phyloP scores from a whole-genome alignment of 2,888 invertebrate species.

The Drosophila atripex region DNA sequence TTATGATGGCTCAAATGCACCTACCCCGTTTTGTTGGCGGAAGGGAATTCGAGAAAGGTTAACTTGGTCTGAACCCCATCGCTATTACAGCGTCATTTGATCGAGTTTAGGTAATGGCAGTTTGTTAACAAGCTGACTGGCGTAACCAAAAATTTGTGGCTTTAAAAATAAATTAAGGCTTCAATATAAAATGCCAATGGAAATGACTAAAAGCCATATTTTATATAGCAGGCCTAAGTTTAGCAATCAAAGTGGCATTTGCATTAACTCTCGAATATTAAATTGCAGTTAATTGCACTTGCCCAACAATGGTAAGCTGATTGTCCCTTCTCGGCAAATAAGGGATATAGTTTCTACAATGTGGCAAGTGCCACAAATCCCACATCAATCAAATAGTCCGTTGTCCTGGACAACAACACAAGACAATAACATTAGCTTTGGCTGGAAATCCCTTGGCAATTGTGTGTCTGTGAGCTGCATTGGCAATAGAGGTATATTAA shows the following conservation, averaged over 20 bases:
- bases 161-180: slow-evolving; percentile 8
- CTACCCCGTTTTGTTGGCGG: slow-evolving; percentile 38
- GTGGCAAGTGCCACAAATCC: slow-evolving; percentile 77
- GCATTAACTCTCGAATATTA: background rate
- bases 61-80: slow-evolving; percentile 31
- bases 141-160: slow-evolving; percentile 46
- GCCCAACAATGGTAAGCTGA: slow-evolving; percentile 1
- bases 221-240: background rate
- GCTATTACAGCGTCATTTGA: slow-evolving; percentile 27
- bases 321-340: slow-evolving; percentile 37
- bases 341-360: slow-evolving; percentile 21
- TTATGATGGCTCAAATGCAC: slow-evolving; percentile 58
- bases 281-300: slow-evolving; percentile 11
- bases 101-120: slow-evolving; percentile 1
- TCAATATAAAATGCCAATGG: background rate
- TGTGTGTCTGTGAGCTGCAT: slow-evolving; percentile 7
- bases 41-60: slow-evolving; percentile 32
- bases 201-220: background rate
- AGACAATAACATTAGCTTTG: slow-evolving; percentile 25
- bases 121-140: background rate
- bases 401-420: slow-evolving; percentile 36
- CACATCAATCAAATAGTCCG: slow-evolving; percentile 76
- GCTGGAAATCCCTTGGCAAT: background rate
- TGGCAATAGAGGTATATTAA: slow-evolving; percentile 54
- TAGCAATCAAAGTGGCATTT: slow-evolving; percentile 1